Percentiles rank a stretch among this genome's conserved stretches.
phyloP scores from a whole-genome alignment of 2,113 vertebrate species.

The Semicossyphus pulcher region DNA sequence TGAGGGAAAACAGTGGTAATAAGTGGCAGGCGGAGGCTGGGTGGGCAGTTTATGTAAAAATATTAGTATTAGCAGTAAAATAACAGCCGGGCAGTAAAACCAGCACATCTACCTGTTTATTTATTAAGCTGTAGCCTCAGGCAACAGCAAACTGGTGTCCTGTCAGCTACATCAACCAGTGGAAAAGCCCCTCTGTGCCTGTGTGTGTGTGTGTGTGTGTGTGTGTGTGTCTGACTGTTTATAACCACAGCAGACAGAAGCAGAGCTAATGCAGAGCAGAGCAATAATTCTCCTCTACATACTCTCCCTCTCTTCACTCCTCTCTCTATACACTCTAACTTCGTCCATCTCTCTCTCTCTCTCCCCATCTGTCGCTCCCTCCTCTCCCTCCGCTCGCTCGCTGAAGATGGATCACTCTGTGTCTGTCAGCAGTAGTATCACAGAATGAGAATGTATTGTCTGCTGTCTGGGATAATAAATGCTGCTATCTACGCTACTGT shows the following conservation, averaged over 20 bases:
- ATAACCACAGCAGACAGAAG: constrained; percentile 39
- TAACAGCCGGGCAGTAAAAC: constrained; percentile 47
- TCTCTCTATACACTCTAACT: constrained; percentile 28
- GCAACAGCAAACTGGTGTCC: constrained; percentile 43
- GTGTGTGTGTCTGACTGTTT: constrained; percentile 24
- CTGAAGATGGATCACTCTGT: constrained; percentile 80
- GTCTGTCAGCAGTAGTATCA: constrained; percentile 82
- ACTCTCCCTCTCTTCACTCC: constrained; percentile 10
- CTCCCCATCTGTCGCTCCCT: constrained; percentile 64
- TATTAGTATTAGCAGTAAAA: constrained; percentile 61
- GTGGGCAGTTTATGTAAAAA: constrained; percentile 40
- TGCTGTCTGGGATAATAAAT: constrained; percentile 83
- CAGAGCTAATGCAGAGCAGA: constrained; percentile 52
- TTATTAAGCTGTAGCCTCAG: constrained; percentile 54
- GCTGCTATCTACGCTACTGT: constrained; percentile 78
- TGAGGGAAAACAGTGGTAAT: constrained; percentile 1
- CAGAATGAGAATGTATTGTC: constrained; percentile 83
- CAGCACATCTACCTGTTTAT: constrained; percentile 41
- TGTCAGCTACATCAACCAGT: constrained; percentile 44
- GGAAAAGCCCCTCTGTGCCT: constrained; percentile 31
- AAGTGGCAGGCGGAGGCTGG: constrained; percentile 7
- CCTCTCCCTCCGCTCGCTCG: constrained; percentile 45
- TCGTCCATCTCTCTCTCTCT: constrained; percentile 20
- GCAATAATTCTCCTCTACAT: constrained; percentile 55
- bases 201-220: neutral